These are phyloP conservation scores for Temnothorax nylanderi DNA, from an alignment of 1,140 invertebrate species.

Conservation along the genomic window DNA sequence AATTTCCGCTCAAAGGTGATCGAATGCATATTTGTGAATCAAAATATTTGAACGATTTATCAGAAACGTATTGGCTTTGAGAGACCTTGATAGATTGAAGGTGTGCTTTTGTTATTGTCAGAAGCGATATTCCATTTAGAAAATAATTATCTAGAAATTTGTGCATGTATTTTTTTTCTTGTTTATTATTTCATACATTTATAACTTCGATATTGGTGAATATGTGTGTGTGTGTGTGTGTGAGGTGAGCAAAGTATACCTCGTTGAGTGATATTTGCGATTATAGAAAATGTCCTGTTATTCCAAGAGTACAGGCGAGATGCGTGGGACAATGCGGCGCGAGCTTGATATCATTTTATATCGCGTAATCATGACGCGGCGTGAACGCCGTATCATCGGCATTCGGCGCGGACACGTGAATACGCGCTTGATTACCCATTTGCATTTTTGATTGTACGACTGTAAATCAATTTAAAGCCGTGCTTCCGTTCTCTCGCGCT, in stretches of 20 bases:
- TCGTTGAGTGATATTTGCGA: neutral
- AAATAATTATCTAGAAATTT: neutral
- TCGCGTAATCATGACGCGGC: conserved; percentile 18
- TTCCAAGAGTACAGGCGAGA: neutral
- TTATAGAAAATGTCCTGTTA: neutral
- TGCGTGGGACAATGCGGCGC: neutral
- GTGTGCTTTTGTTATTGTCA: neutral
- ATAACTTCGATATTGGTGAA: neutral
- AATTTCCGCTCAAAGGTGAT: neutral
- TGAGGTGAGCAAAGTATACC: neutral
- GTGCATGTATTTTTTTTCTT: neutral
- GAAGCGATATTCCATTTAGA: neutral
- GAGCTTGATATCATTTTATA: conserved; percentile 51
- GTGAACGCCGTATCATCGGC: conserved; percentile 48
- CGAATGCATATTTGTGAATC: neutral
- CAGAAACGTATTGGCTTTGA: neutral
- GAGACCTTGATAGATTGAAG: neutral
- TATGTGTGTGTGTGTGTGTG: too few relatives aligned
- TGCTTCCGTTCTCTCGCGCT: conserved; percentile 1
- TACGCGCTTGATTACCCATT: conserved; percentile 60
- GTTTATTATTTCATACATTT: neutral
- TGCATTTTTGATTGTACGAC: conserved; percentile 62
- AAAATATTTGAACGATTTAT: conserved; percentile 29
- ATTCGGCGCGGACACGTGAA: conserved; percentile 39
- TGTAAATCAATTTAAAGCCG: conserved; percentile 59